Percentiles rank a stretch among this genome's conserved stretches.
Conservation (phyloP, 2,113 vertebrate species). For the Talpa occidentalis region DNA sequence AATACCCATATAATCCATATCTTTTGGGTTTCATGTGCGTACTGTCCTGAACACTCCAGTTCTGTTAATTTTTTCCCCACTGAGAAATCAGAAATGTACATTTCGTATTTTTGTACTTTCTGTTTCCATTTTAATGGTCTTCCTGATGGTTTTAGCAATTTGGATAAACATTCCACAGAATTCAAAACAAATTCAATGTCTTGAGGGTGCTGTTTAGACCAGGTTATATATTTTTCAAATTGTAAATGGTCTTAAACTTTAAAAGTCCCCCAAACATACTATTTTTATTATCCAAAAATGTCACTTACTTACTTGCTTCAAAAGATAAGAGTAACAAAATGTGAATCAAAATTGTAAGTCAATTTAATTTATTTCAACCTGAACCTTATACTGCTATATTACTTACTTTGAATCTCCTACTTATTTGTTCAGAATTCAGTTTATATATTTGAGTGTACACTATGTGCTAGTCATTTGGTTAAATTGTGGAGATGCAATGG, state of each 20-base stretch:
- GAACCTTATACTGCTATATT: background rate
- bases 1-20: background rate
- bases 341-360: background rate
- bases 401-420: background rate
- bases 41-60: constrained; percentile 25
- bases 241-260: background rate
- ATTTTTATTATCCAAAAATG: constrained; percentile 6
- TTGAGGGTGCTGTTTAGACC: background rate
- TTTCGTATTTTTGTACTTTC: constrained; percentile 61
- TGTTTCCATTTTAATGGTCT: constrained; percentile 64
- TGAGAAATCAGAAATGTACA: constrained; percentile 39
- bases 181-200: constrained; percentile 40
- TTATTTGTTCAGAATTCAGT: background rate
- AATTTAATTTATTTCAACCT: background rate
- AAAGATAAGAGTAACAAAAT: background rate
- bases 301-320: background rate
- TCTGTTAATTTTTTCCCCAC: background rate
- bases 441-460: background rate
- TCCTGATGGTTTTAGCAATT: constrained; percentile 51
- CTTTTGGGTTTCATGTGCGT: background rate
- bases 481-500: background rate
- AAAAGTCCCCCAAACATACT: background rate
- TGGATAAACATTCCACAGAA: constrained; percentile 32
- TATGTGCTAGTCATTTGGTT: background rate
- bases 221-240: background rate